Conservation (phyloP, 2,797 vertebrate genomes). For the Tiaroga cobitis region DNA sequence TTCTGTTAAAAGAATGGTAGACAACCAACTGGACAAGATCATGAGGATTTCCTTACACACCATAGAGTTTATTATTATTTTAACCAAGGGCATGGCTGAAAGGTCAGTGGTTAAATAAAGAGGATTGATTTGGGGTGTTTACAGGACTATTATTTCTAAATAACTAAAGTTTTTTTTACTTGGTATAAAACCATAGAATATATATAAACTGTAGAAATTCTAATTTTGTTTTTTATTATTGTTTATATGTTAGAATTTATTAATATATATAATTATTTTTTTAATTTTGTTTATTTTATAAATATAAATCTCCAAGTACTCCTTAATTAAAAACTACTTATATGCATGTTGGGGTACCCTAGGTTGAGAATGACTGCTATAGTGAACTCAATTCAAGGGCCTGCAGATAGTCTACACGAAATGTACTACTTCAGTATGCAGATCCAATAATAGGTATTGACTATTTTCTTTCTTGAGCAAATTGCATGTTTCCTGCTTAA, state of each 20-base stretch:
- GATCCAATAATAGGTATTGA: slow-evolving; percentile 73
- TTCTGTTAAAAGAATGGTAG: slow-evolving; percentile 31
- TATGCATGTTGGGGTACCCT: too few species aligned
- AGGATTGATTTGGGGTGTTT: background rate
- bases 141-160: background rate
- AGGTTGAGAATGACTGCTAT: slow-evolving; percentile 2
- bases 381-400: slow-evolving; percentile 18
- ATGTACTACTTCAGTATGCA: slow-evolving; percentile 74
- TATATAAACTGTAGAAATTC: too few species aligned
- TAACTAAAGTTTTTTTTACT: background rate
- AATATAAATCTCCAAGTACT: background rate
- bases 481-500: slow-evolving; percentile 81
- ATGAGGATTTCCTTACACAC: slow-evolving; percentile 1
- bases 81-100: background rate
- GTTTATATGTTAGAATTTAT: too few species aligned
- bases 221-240: too few species aligned
- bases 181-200: background rate
- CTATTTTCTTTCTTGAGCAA: slow-evolving; percentile 68
- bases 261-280: background rate
- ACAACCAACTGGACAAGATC: slow-evolving; percentile 11
- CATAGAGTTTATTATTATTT: background rate
- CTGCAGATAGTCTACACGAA: slow-evolving; percentile 27
- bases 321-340: background rate
- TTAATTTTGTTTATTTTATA: background rate
- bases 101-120: background rate